A percentile compares a stretch with the other conserved stretches of the same genome.
Conservation (phyloP, 1,140 invertebrate genomes). For the Calycopis cecrops region DNA sequence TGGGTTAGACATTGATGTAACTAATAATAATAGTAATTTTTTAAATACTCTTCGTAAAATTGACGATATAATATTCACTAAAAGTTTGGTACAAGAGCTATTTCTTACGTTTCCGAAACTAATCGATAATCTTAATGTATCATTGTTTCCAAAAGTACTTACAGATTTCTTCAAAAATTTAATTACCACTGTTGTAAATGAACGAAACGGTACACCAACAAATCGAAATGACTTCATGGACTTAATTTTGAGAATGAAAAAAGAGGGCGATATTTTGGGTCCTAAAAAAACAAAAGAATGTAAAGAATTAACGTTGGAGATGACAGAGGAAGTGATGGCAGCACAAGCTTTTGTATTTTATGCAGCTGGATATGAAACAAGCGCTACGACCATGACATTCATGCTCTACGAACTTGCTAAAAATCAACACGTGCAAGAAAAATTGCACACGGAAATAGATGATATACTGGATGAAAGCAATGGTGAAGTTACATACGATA, state of each 20-base stretch:
- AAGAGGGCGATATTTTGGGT: constrained; percentile 1
- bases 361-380: too few species aligned
- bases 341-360: too few species aligned
- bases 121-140: constrained; percentile 29
- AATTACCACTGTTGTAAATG: constrained; percentile 11
- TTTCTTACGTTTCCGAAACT: constrained; percentile 42
- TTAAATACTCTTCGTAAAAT: constrained; percentile 25
- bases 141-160: constrained; percentile 32
- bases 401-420: constrained; percentile 44
- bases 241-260: constrained; percentile 11
- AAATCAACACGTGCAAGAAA: not conserved
- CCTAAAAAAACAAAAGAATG: not conserved
- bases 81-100: constrained; percentile 26
- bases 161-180: constrained; percentile 32
- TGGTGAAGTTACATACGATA: not conserved
- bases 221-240: constrained; percentile 15
- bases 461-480: not conserved
- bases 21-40: constrained; percentile 14
- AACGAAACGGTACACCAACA: constrained; percentile 9
- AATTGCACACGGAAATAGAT: not conserved
- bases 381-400: too few species aligned
- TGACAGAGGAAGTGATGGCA: too few species aligned
- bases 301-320: not conserved
- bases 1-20: constrained; percentile 71
- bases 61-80: constrained; percentile 28